phyloP scores from a whole-genome alignment of 1,140 invertebrate species.

The Calephelis virginiensis region DNA sequence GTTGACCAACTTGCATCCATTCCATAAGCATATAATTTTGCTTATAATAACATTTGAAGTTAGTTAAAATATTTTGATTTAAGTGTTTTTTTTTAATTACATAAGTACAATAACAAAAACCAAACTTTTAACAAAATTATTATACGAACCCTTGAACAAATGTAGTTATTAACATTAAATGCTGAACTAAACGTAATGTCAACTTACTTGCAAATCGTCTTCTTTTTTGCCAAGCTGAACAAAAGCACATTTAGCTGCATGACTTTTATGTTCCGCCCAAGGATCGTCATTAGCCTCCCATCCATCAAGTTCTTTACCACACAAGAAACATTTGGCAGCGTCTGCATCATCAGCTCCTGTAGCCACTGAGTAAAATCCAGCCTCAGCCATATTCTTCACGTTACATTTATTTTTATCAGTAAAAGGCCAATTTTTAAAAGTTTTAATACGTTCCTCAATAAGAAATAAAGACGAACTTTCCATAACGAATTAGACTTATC shows the following conservation, averaged over 20 bases:
- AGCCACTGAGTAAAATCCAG: conserved; percentile 86
- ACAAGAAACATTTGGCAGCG: conserved; percentile 86
- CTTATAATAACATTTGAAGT: too few relatives aligned
- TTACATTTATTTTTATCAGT: conserved; percentile 73
- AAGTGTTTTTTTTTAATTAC: too few relatives aligned
- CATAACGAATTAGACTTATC: conserved; percentile 22
- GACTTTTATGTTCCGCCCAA: conserved; percentile 82
- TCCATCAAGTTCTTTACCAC: conserved; percentile 86
- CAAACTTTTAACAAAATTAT: too few relatives aligned
- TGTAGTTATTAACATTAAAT: too few relatives aligned
- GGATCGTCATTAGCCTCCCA: conserved; percentile 88
- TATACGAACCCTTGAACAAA: too few relatives aligned
- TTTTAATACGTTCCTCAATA: conserved; percentile 74
- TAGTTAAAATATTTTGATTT: too few relatives aligned
- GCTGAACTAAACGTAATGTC: too few relatives aligned
- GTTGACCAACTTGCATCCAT: too few relatives aligned
- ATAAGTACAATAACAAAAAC: too few relatives aligned
- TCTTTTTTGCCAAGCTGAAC: conserved; percentile 80
- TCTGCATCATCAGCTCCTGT: conserved; percentile 81
- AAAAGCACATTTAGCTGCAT: conserved; percentile 80
- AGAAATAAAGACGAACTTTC: conserved; percentile 51
- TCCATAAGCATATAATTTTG: too few relatives aligned
- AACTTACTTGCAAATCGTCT: conserved; percentile 74
- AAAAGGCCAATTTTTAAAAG: conserved; percentile 79
- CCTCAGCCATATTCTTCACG: conserved; percentile 84